These are phyloP conservation scores for Latrodectus elegans DNA, from an alignment of 2,888 invertebrate genomes.

Conservation along the genomic window DNA sequence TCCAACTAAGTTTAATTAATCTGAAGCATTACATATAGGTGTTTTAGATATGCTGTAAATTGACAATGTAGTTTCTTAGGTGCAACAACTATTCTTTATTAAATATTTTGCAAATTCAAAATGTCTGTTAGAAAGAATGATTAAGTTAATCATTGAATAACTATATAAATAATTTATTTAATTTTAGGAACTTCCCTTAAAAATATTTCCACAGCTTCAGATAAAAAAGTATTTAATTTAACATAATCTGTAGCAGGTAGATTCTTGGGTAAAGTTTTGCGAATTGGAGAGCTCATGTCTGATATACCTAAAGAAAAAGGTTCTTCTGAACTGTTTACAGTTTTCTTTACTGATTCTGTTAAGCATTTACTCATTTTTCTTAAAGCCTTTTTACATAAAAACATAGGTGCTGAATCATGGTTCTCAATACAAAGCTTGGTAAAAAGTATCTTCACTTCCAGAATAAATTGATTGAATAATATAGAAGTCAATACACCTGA, in stretches of 20 bases:
- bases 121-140: too few relatives aligned
- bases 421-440: slow-evolving; percentile 49
- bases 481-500: slow-evolving; percentile 67
- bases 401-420: slow-evolving; percentile 47
- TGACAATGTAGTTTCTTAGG: too few relatives aligned
- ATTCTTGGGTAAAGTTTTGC: slow-evolving; percentile 30
- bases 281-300: slow-evolving; percentile 38
- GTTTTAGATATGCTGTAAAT: too few relatives aligned
- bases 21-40: too few relatives aligned
- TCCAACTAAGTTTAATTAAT: too few relatives aligned
- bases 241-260: slow-evolving; percentile 43
- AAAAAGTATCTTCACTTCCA: slow-evolving; percentile 58
- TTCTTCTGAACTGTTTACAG: not conserved
- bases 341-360: slow-evolving; percentile 37
- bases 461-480: slow-evolving; percentile 64
- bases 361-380: slow-evolving; percentile 60
- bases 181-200: slow-evolving; percentile 61
- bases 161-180: not conserved
- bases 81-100: too few relatives aligned
- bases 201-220: slow-evolving; percentile 65
- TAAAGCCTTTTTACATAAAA: slow-evolving; percentile 54
- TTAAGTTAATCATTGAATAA: too few relatives aligned
- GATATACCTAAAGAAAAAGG: slow-evolving; percentile 35
- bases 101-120: too few relatives aligned
- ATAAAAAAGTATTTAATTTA: slow-evolving; percentile 54